A percentile compares a stretch with the other conserved stretches of the same genome.
Evolutionary conservation across 35 echinoderm and acorn worm genomes (phyloP).

Genomic region (Strongylocentrotus purpuratus): DNA sequence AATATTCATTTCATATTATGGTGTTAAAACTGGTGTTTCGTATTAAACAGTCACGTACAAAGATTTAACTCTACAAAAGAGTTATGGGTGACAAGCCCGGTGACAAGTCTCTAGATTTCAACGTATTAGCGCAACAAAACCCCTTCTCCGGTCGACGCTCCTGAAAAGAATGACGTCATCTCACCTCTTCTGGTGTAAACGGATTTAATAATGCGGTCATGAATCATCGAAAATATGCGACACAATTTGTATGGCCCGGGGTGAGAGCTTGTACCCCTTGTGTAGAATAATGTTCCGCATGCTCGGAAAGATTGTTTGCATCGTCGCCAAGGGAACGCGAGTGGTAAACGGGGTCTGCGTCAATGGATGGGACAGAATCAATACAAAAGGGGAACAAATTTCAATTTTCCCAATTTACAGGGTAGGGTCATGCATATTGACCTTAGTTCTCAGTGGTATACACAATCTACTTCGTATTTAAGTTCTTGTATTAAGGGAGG

Average conservation of each 20-base stretch:
- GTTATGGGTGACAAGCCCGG: background rate
- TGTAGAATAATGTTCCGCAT: background rate
- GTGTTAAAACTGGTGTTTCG: background rate
- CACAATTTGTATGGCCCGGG: constrained; percentile 7
- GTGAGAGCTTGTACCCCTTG: background rate
- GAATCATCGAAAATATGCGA: background rate
- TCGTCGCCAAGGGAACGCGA: background rate
- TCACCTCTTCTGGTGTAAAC: background rate
- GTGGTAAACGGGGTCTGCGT: background rate
- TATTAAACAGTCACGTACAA: background rate
- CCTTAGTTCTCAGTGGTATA: background rate
- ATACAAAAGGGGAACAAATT: background rate
- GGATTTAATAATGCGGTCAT: background rate
- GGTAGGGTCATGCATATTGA: background rate
- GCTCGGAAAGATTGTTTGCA: background rate
- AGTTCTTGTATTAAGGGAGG: too few species aligned
- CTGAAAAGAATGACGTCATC: background rate
- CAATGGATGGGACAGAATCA: background rate
- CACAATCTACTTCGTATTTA: background rate
- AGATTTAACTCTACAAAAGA: background rate
- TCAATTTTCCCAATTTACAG: background rate
- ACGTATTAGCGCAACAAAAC: background rate
- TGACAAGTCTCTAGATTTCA: background rate
- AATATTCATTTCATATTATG: background rate
- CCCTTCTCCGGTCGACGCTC: background rate